These are phyloP conservation scores for Macrochelys suwanniensis DNA, from an alignment of 2,797 vertebrate genomes.

Conservation along the genomic window DNA sequence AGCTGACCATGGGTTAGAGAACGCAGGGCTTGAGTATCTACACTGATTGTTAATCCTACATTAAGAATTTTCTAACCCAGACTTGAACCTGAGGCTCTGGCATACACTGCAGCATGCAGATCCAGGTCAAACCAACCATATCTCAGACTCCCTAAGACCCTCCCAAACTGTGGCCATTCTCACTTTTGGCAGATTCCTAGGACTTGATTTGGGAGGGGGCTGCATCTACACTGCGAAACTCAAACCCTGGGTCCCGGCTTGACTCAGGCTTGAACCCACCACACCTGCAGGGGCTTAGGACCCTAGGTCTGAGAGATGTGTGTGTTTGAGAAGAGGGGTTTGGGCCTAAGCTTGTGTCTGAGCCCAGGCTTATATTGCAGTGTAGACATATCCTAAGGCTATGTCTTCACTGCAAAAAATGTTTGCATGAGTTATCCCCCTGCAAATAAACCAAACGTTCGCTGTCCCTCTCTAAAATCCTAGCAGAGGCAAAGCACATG, in stretches of 20 bases:
- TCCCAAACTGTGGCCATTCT: no score
- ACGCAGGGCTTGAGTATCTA: not conserved
- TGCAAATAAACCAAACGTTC: not conserved
- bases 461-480: constrained; percentile 10
- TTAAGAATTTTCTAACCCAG: not conserved
- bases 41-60: not conserved
- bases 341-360: not conserved
- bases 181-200: not conserved
- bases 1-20: not conserved
- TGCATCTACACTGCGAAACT: not conserved
- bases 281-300: not conserved
- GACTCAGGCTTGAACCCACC: not conserved
- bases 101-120: no score
- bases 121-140: no score
- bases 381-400: not conserved
- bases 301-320: not conserved
- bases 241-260: not conserved
- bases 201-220: not conserved
- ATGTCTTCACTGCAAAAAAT: not conserved
- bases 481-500: constrained; percentile 22
- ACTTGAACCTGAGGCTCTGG: no score
- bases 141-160: no score
- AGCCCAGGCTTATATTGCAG: not conserved
- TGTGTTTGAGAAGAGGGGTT: not conserved
- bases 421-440: no score